These are phyloP conservation scores for Leuciscus waleckii DNA, from an alignment of 2,797 vertebrate genomes.

Conservation along the genomic window DNA sequence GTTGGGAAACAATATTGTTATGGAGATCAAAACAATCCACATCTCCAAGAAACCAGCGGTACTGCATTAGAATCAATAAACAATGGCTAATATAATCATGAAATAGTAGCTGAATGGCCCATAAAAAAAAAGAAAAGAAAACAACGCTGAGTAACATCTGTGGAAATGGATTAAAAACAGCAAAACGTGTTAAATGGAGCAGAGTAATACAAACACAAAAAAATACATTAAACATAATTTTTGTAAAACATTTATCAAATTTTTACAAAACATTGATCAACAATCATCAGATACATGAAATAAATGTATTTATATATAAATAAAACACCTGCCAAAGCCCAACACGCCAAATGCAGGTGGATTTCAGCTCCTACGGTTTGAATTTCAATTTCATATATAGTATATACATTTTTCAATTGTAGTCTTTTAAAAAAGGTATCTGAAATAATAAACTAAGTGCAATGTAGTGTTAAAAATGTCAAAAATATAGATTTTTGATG, in stretches of 20 bases:
- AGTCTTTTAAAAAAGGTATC: too few relatives aligned
- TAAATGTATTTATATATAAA: too few relatives aligned
- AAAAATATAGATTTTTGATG: too few relatives aligned
- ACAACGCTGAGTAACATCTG: neutral
- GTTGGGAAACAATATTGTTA: conserved; percentile 9
- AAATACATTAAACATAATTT: neutral
- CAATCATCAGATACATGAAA: neutral
- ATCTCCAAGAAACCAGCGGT: conserved; percentile 15
- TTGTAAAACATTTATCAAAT: neutral
- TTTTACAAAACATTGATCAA: neutral
- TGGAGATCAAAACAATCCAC: conserved; percentile 3
- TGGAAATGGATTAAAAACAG: neutral
- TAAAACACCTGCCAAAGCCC: too few relatives aligned
- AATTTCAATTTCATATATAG: too few relatives aligned
- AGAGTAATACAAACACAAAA: neutral
- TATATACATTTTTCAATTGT: too few relatives aligned
- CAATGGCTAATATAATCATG: neutral
- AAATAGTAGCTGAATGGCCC: neutral
- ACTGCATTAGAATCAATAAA: neutral
- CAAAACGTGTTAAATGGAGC: neutral
- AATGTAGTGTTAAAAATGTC: too few relatives aligned
- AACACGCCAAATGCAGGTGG: too few relatives aligned
- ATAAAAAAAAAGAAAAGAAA: neutral
- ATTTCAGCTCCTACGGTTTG: too few relatives aligned
- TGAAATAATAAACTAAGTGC: too few relatives aligned